Conservation (phyloP, 2,113 vertebrate species). For the Bucco capensis region DNA sequence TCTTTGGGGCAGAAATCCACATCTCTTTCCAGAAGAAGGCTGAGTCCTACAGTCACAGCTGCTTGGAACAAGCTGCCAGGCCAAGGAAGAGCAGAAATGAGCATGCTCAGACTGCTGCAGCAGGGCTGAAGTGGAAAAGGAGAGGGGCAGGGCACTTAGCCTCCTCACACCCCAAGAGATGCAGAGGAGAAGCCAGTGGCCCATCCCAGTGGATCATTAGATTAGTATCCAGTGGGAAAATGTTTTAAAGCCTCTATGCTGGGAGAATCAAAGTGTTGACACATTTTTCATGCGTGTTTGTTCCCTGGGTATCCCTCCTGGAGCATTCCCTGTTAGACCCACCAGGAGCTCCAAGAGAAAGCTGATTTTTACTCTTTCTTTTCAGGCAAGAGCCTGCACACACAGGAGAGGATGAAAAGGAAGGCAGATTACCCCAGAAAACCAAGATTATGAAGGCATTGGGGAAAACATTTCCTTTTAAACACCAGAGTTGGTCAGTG, state of each 20-base stretch:
- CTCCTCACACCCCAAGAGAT: too few species aligned
- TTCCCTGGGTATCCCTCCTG: not conserved
- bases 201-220: too few species aligned
- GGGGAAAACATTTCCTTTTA: not conserved
- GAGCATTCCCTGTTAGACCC: too few species aligned
- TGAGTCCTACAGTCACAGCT: not conserved
- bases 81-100: not conserved
- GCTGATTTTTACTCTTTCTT: not conserved
- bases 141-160: not conserved
- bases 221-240: not conserved
- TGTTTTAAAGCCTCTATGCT: too few species aligned
- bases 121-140: not conserved
- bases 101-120: not conserved
- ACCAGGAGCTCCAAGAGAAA: not conserved
- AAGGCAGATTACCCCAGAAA: not conserved
- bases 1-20: not conserved
- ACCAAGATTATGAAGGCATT: not conserved
- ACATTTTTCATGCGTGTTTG: not conserved
- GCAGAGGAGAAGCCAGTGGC: too few species aligned
- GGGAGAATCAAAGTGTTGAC: not conserved
- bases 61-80: not conserved
- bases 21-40: fast-evolving
- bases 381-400: not conserved
- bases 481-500: not conserved
- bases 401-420: not conserved